These are phyloP conservation scores for Chondrosia reniformis DNA, from an alignment of 37 sponge, comb jelly and placozoan genomes.

Conservation along the genomic window DNA sequence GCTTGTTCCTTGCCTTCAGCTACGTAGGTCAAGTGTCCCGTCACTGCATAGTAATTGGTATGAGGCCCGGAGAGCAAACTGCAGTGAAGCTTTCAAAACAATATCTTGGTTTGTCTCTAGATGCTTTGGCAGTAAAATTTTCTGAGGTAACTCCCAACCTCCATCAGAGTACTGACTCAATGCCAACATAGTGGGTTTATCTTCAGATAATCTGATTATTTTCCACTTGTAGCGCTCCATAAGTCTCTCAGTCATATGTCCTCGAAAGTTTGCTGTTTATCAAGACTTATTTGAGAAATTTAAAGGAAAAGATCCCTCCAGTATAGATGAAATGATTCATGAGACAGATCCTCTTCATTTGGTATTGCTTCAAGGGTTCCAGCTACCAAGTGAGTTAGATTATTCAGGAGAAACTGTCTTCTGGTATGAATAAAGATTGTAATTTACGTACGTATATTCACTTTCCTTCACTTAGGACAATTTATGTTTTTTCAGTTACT, in stretches of 20 bases:
- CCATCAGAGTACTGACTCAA: not conserved
- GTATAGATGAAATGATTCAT: slow-evolving; percentile 1
- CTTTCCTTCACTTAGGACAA: too few species aligned
- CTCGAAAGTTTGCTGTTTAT: not conserved
- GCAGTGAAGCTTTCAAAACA: not conserved
- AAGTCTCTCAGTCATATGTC: slow-evolving; percentile 8
- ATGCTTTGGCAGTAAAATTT: not conserved
- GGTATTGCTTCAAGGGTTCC: not conserved
- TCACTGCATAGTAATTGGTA: slow-evolving; percentile 3
- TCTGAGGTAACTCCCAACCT: not conserved
- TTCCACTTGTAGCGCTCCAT: slow-evolving; percentile 1
- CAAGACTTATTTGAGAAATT: slow-evolving; percentile 9
- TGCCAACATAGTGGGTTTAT: not conserved
- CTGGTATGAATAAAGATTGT: too few species aligned
- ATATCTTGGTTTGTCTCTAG: not conserved
- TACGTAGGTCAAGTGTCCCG: not conserved
- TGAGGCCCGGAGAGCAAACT: not conserved
- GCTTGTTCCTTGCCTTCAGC: not conserved
- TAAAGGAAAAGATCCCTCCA: not conserved
- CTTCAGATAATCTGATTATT: too few species aligned
- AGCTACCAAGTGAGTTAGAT: not conserved
- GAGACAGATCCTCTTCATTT: slow-evolving; percentile 2
- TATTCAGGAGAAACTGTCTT: too few species aligned
- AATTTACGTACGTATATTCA: too few species aligned
- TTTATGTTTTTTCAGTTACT: too few species aligned